Conservation (phyloP, 2,113 vertebrate species). For the Marcusenius ussheri region DNA sequence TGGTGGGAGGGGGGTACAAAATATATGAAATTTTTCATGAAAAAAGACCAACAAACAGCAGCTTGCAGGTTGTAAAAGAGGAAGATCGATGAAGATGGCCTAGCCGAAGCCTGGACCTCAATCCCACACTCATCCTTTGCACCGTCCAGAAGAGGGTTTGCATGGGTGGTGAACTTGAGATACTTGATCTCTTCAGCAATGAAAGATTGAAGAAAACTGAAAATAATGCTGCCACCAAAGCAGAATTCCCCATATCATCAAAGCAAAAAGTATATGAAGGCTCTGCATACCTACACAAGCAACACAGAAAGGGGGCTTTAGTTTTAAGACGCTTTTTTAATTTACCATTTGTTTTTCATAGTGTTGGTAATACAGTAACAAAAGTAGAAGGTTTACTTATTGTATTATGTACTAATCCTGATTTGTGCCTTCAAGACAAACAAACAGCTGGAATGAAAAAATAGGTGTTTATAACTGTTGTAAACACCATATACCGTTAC, state of each 20-base stretch:
- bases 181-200: background rate
- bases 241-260: background rate
- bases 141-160: background rate
- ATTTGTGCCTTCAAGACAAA: background rate
- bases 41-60: background rate
- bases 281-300: background rate
- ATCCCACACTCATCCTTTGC: background rate
- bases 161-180: background rate
- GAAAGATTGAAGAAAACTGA: background rate
- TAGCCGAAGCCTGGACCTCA: background rate
- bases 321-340: background rate
- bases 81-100: background rate
- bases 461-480: background rate
- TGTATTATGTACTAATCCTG: background rate
- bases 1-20: background rate
- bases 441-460: background rate
- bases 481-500: background rate
- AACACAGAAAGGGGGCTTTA: background rate
- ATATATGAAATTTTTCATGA: background rate
- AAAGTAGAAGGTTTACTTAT: background rate
- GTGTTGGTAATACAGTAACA: background rate
- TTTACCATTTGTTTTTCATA: background rate
- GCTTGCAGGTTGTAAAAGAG: background rate
- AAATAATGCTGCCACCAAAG: background rate
- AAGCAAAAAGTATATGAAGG: background rate